Percentiles rank a stretch among this genome's conserved stretches.
These are phyloP conservation scores for Scaptomyza reducta DNA, from an alignment of 2,888 invertebrate species.

Conservation along the genomic window DNA sequence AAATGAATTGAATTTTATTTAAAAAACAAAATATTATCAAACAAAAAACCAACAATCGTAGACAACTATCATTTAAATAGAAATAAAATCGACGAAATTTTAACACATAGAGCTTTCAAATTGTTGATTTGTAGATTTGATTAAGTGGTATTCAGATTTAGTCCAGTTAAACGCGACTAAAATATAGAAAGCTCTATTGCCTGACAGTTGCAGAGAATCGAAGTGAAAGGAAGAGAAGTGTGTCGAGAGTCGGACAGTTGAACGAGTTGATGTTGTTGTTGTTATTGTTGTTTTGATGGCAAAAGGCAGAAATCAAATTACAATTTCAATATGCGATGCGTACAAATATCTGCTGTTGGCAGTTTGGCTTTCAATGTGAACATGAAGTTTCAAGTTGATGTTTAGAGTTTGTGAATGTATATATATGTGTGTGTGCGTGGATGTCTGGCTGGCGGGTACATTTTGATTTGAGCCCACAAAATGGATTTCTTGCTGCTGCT, in stretches of 20 bases:
- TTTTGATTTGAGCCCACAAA: constrained; percentile 73
- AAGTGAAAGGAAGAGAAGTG: background rate
- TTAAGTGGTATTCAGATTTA: constrained; percentile 21
- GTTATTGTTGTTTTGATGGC: constrained; percentile 60
- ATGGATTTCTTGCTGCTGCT: constrained; percentile 63
- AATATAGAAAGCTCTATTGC: constrained; percentile 27
- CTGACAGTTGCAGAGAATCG: constrained; percentile 7
- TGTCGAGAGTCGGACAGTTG: constrained; percentile 35
- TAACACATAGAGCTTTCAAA: background rate
- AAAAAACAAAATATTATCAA: background rate
- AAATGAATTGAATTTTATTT: too few species aligned
- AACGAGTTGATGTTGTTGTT: constrained; percentile 40
- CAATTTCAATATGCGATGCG: constrained; percentile 78
- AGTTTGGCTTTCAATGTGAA: constrained; percentile 76
- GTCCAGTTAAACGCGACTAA: constrained; percentile 12
- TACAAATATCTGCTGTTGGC: constrained; percentile 77
- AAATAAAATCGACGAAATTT: background rate
- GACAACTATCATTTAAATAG: background rate
- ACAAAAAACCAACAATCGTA: background rate
- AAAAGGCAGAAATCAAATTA: constrained; percentile 77
- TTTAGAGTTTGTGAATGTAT: constrained; percentile 46
- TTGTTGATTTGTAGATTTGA: constrained; percentile 25
- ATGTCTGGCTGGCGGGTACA: constrained; percentile 22
- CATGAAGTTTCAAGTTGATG: constrained; percentile 74
- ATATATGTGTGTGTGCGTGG: constrained; percentile 5